Evolutionary conservation across 2,888 invertebrate species (phyloP), one percentile per base, ranked within the genome.

Genomic region (Dryadula phaetusa): DNA sequence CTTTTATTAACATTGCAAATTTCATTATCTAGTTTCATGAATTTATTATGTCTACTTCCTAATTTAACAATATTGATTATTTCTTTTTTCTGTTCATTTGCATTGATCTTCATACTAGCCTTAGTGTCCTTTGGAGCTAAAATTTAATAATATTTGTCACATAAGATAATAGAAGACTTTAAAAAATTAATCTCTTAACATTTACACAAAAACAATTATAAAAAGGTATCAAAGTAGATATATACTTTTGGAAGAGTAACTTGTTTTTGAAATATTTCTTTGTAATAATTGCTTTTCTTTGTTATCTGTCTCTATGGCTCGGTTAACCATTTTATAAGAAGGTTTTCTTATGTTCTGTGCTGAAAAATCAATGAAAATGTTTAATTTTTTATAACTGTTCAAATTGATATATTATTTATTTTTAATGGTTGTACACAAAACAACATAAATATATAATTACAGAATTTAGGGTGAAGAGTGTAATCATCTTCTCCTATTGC

Each of bases 401-500:
- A n/a, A n/a, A n/a, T n/a, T n/a, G n/a, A n/a, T 12, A 37, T 12
- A 37, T 12, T 12, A 37, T 12, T 37, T 37, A 37, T 37, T 12
- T 37, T 37, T 12, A 37, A 12, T 37, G 1, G 2, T 37, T 12
- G 2, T 37, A 37, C 16, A 46, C 34, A 40, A 2, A 16, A n/a
- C 7, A 3, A 20, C 40, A 28, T 63, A 25, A 49, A 65, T 56
- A 28, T 12, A 68, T 76, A 86, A 88, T 77, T 76, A 90, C 90
- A 76, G 71, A 82, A 80, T 77, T 79, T 86, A 25, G 83, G 83
- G 70, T 82, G 82, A 4, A 80, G 74, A 72, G 79, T 79, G 70
- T 76, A 76, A 70, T 86, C 84, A 75, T 87, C 85, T 79, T 90
- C 90, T 67, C 79, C 75, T 64, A 92, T 91, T 22, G 86, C 87